Percentiles rank a stretch among this genome's conserved stretches.
These are phyloP conservation scores for Notiomystis cincta DNA, from an alignment of 2,113 vertebrate genomes.

Conservation along the genomic window DNA sequence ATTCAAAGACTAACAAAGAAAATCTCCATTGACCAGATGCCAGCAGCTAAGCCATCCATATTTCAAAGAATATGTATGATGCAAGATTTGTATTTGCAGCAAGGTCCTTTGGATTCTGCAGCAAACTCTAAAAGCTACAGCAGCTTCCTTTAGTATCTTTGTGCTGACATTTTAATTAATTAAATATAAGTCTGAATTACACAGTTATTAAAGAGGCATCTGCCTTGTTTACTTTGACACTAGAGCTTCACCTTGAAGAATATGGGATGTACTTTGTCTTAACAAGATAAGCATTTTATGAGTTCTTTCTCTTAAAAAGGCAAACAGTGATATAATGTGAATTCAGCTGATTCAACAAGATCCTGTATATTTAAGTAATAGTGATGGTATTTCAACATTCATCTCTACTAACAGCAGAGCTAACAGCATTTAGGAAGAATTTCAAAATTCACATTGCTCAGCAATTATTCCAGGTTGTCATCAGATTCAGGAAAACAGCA, in stretches of 20 bases:
- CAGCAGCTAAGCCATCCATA: background rate
- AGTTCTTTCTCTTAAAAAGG: background rate
- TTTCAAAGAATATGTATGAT: background rate
- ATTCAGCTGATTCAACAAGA: slow-evolving; percentile 14
- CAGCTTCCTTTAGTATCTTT: background rate
- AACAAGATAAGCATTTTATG: background rate
- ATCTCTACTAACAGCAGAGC: background rate
- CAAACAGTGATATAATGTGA: background rate
- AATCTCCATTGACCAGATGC: background rate
- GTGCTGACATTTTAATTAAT: slow-evolving; percentile 5
- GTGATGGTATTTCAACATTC: background rate
- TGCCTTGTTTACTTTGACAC: slow-evolving; percentile 21
- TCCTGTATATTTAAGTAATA: background rate
- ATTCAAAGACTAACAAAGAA: background rate
- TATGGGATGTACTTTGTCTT: background rate
- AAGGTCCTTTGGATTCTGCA: background rate
- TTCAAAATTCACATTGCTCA: slow-evolving; percentile 19
- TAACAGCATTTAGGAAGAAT: slow-evolving; percentile 6
- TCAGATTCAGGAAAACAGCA: background rate
- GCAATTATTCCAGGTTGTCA: slow-evolving; percentile 8
- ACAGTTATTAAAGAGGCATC: slow-evolving; percentile 4
- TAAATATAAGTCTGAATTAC: slow-evolving; percentile 36
- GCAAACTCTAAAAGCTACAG: background rate
- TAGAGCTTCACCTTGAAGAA: slow-evolving; percentile 10
- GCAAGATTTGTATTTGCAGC: background rate